Evolutionary conservation across 2,888 invertebrate genomes (phyloP).

Genomic region (Diplazon laetatorius): DNA sequence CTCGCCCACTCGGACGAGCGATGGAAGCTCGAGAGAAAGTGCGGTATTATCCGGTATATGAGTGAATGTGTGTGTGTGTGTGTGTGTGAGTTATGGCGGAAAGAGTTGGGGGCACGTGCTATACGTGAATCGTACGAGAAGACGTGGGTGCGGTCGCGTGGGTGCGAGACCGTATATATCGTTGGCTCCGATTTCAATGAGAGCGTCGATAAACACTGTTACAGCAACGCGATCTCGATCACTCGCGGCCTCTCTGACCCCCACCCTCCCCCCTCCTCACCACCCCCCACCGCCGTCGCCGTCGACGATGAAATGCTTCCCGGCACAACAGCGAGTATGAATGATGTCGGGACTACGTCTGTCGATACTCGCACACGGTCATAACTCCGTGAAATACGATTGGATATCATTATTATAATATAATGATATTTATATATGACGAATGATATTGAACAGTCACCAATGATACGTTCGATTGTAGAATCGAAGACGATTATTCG

Average conservation of each 20-base stretch:
- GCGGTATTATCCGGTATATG: no score
- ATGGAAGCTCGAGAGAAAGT: no score
- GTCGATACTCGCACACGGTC: background rate
- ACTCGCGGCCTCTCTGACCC: constrained; percentile 16
- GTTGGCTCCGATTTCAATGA: constrained; percentile 50
- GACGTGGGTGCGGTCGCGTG: constrained; percentile 45
- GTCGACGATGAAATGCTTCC: constrained; percentile 2
- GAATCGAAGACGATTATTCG: no score
- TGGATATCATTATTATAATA: no score
- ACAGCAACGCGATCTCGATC: constrained; percentile 21
- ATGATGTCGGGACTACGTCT: background rate
- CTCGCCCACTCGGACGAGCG: no score
- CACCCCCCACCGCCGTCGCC: no score
- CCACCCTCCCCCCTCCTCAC: no score
- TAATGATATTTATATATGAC: no score
- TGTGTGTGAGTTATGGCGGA: constrained; percentile 5
- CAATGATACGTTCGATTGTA: no score
- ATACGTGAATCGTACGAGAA: constrained; percentile 1
- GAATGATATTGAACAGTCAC: no score
- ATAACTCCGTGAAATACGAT: background rate
- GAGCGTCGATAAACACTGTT: constrained; percentile 51
- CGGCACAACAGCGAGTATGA: constrained; percentile 5
- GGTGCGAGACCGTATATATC: constrained; percentile 25
- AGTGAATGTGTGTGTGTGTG: no score
- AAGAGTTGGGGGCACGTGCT: background rate